Evolutionary conservation across 2,113 vertebrate species (phyloP).

Genomic region (Coturnix japonica): DNA sequence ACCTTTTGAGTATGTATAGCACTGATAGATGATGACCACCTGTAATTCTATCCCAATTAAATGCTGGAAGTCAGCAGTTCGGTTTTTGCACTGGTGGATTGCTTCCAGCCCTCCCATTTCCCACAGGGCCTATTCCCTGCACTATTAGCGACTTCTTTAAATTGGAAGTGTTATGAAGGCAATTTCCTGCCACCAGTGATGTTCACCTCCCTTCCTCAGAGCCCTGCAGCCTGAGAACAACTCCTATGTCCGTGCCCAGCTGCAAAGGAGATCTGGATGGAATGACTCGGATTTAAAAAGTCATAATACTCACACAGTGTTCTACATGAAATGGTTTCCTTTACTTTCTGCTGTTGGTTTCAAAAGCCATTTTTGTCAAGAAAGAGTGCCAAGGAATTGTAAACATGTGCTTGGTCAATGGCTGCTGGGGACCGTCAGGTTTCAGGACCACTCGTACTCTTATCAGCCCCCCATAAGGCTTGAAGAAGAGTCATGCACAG

Average conservation of each 20-base stretch:
- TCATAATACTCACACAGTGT: not conserved
- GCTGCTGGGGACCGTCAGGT: not conserved
- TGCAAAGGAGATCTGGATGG: rapidly evolving
- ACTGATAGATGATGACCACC: constrained; percentile 26
- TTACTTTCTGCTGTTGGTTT: not conserved
- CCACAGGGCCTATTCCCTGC: constrained; percentile 36
- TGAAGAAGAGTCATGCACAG: rapidly evolving
- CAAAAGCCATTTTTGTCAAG: not conserved
- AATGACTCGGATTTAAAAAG: not conserved
- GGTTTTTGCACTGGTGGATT: constrained; percentile 6
- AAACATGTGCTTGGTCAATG: not conserved
- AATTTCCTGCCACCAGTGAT: constrained; percentile 45
- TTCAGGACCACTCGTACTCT: not conserved
- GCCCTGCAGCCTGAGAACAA: constrained; percentile 6
- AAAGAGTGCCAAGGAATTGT: not conserved
- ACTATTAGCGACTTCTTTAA: constrained; percentile 41
- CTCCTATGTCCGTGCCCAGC: not conserved
- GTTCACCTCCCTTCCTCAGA: constrained; percentile 33
- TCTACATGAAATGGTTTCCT: not conserved
- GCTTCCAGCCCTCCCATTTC: constrained; percentile 4
- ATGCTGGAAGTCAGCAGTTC: constrained; percentile 28
- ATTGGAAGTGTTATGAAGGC: constrained; percentile 55
- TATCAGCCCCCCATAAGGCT: not conserved
- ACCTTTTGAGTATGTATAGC: not conserved
- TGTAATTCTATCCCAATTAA: constrained; percentile 50